Percentiles rank a stretch among this genome's conserved stretches.
Conservation (phyloP, 2,113 vertebrate species). For the Hydropotes inermis region DNA sequence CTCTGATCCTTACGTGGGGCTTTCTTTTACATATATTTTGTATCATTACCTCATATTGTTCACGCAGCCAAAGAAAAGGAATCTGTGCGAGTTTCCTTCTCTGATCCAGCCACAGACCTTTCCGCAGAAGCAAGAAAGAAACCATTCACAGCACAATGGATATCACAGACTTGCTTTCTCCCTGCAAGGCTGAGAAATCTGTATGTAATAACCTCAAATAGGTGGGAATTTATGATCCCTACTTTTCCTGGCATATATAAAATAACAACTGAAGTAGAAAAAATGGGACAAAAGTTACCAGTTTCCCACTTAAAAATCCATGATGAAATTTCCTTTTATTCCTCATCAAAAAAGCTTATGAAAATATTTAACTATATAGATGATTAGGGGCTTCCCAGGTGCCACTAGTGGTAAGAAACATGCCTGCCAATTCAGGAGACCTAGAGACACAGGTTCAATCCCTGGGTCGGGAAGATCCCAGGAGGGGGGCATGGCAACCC, state of each 20-base stretch:
- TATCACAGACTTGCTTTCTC: not conserved
- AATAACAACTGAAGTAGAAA: not conserved
- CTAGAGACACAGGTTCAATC: accelerated
- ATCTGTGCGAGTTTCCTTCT: not conserved
- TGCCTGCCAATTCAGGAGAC: not conserved
- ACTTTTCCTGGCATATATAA: not conserved
- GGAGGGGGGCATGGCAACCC: not conserved
- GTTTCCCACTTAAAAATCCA: not conserved
- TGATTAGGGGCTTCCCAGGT: not conserved
- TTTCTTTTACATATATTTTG: not conserved
- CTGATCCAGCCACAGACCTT: not conserved
- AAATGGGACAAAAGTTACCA: not conserved
- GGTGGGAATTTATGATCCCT: not conserved
- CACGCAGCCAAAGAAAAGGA: not conserved
- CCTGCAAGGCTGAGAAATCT: not conserved
- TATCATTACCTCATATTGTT: not conserved
- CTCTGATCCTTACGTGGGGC: not conserved
- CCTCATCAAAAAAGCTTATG: not conserved
- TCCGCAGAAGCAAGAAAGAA: not conserved
- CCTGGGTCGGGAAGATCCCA: not conserved
- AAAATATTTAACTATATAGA: not conserved
- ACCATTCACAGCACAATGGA: not conserved
- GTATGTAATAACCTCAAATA: not conserved
- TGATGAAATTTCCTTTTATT: not conserved
- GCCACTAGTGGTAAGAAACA: not conserved